A percentile compares a stretch with the other conserved stretches of the same genome.
phyloP scores from a whole-genome alignment of 2,797 vertebrate species.

The Protonibea diacanthus region DNA sequence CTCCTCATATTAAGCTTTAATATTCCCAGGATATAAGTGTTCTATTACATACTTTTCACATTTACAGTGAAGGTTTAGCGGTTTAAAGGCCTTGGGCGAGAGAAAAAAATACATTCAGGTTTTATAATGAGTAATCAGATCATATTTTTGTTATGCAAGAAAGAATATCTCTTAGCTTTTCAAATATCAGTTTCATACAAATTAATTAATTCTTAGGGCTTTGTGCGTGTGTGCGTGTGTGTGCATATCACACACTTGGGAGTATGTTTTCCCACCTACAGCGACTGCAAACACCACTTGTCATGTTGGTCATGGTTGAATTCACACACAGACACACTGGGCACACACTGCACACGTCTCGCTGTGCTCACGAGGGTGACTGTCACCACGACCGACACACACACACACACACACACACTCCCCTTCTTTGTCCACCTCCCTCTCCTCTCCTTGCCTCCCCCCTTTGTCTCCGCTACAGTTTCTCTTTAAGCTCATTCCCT shows the following conservation, averaged over 20 bases:
- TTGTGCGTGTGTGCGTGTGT: not conserved
- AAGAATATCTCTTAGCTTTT: not conserved
- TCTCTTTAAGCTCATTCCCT: conserved; percentile 48
- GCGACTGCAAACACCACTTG: conserved; percentile 41
- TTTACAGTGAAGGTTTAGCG: not conserved
- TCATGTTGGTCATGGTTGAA: conserved; percentile 50
- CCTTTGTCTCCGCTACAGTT: conserved; percentile 55
- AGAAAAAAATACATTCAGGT: not conserved
- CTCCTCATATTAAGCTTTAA: not conserved
- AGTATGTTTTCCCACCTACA: conserved; percentile 41
- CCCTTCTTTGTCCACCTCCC: not conserved
- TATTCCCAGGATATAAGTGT: not conserved
- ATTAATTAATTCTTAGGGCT: not conserved
- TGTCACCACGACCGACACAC: conserved; percentile 59
- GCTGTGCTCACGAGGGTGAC: conserved; percentile 57
- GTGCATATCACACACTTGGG: not conserved
- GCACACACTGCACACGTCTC: conserved; percentile 13
- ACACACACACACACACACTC: conserved; percentile 5
- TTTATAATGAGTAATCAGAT: not conserved
- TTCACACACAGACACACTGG: conserved; percentile 16
- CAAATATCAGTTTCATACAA: not conserved
- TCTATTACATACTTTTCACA: not conserved
- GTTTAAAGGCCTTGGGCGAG: not conserved
- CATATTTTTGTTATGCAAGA: not conserved
- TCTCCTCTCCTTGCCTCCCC: not conserved